A percentile compares a stretch with the other conserved stretches of the same genome.
These are phyloP conservation scores for Anguilla obscura DNA, from an alignment of 2,797 vertebrate species.

Conservation along the genomic window DNA sequence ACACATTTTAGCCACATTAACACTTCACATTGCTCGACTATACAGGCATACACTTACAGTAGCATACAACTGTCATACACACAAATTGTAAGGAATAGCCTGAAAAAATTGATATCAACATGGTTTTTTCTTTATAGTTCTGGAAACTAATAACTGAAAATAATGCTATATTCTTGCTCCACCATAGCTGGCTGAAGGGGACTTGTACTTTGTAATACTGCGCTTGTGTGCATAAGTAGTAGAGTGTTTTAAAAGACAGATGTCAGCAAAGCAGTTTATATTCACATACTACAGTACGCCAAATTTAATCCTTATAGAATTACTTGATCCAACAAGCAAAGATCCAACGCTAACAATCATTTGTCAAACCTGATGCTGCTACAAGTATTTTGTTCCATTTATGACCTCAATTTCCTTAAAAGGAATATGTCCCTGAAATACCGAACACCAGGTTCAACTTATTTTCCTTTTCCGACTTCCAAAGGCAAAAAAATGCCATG, in stretches of 20 bases:
- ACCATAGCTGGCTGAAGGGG: not conserved
- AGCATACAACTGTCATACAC: not conserved
- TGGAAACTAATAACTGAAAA: not conserved
- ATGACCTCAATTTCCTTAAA: not conserved
- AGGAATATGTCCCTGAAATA: not conserved
- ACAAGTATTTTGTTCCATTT: not conserved
- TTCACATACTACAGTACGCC: not conserved
- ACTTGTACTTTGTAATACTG: not conserved
- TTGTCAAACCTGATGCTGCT: not conserved
- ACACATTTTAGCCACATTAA: not conserved
- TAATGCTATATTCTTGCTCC: not conserved
- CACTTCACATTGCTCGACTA: not conserved
- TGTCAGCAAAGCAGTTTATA: not conserved
- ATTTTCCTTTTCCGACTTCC: not conserved
- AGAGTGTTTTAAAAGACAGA: not conserved
- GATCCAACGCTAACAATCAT: not conserved
- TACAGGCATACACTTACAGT: not conserved
- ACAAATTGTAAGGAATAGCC: not conserved
- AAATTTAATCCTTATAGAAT: not conserved
- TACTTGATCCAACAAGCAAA: not conserved
- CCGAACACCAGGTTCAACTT: not conserved
- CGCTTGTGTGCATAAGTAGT: not conserved
- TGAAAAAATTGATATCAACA: not conserved
- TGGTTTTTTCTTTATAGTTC: not conserved
- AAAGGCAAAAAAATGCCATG: not conserved